A percentile compares a stretch with the other conserved stretches of the same genome.
phyloP scores from a whole-genome alignment of 2,888 invertebrate genomes.

The Zygogramma bicolorata region DNA sequence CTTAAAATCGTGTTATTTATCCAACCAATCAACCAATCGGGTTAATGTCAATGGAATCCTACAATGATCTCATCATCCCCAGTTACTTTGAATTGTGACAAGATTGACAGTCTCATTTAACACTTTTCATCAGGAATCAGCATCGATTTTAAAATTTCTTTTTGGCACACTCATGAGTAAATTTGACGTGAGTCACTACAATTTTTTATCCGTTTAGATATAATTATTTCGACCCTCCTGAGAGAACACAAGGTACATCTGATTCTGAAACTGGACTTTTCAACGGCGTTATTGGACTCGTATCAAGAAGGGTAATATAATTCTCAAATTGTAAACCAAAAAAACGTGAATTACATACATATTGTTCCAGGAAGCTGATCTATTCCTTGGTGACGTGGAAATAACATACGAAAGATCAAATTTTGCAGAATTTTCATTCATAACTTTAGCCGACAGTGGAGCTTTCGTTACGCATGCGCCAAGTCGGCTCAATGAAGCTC shows the following conservation, averaged over 20 bases:
- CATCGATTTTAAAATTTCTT: too few species aligned
- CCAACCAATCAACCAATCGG: too few species aligned
- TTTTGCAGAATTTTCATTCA: slow-evolving; percentile 81
- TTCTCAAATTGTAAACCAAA: not conserved
- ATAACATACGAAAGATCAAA: slow-evolving; percentile 79
- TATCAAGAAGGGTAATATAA: slow-evolving; percentile 74
- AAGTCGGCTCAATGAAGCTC: slow-evolving; percentile 78
- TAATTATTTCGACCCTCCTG: slow-evolving; percentile 79
- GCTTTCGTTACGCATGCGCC: slow-evolving; percentile 84
- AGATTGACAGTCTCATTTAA: too few species aligned
- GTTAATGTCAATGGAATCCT: too few species aligned
- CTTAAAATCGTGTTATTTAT: too few species aligned
- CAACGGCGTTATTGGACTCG: slow-evolving; percentile 78
- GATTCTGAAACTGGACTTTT: slow-evolving; percentile 76
- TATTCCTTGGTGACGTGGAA: slow-evolving; percentile 81
- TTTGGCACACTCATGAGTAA: too few species aligned
- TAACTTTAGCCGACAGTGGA: slow-evolving; percentile 82
- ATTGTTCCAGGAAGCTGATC: slow-evolving; percentile 74
- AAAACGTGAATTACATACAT: not conserved
- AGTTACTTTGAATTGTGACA: too few species aligned
- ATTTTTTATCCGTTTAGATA: slow-evolving; percentile 66
- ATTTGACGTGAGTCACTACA: too few species aligned
- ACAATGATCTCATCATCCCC: too few species aligned
- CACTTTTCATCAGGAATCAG: too few species aligned
- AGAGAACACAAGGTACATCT: slow-evolving; percentile 77